Evolutionary conservation across 1,140 invertebrate genomes (phyloP).

Genomic region (Trichonephila inaurata): DNA sequence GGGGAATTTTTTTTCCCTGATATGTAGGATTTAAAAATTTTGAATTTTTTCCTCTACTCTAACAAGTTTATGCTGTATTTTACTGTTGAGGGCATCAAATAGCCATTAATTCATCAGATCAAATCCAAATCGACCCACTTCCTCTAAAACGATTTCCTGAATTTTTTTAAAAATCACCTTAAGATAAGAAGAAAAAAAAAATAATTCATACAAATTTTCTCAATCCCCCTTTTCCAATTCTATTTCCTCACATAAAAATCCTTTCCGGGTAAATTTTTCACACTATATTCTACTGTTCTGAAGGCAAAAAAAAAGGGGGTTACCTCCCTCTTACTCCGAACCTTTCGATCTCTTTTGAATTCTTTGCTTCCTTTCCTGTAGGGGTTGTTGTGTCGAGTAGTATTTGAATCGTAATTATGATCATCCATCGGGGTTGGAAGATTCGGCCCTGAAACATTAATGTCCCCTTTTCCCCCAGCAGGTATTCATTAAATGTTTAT

Average conservation of each 20-base stretch:
- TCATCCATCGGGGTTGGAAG: background rate
- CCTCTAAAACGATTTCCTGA: no score
- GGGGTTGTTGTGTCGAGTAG: background rate
- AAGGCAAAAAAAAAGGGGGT: background rate
- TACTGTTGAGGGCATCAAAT: no score
- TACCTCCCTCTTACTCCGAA: background rate
- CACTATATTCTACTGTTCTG: background rate
- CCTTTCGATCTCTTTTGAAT: slow-evolving; percentile 38
- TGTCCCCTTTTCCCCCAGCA: slow-evolving; percentile 2
- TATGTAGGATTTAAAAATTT: no score
- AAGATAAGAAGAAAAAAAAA: background rate
- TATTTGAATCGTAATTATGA: slow-evolving; percentile 54
- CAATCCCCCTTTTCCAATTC: background rate
- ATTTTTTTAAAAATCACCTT: no score
- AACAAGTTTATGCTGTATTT: no score
- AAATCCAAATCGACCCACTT: no score
- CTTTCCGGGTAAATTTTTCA: background rate
- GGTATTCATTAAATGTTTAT: slow-evolving; percentile 56
- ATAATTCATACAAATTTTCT: background rate
- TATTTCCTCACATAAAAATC: background rate
- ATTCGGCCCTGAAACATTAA: slow-evolving; percentile 34
- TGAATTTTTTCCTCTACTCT: no score
- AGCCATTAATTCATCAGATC: no score
- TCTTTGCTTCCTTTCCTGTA: slow-evolving; percentile 22
- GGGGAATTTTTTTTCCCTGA: no score